These are phyloP conservation scores for Lathronympha strigana DNA, from an alignment of 2,888 invertebrate genomes.

Conservation along the genomic window DNA sequence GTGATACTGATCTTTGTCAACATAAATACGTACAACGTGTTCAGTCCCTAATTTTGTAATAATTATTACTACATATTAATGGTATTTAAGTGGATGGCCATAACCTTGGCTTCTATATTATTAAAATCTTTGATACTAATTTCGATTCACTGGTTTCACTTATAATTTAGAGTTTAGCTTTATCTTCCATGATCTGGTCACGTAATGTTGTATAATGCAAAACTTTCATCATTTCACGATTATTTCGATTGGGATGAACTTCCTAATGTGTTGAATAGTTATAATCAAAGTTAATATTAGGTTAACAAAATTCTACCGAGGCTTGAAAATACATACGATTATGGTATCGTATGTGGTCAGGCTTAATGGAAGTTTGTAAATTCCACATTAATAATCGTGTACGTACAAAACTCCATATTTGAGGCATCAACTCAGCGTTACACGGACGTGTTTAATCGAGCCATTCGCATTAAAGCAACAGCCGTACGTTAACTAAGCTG, in stretches of 20 bases:
- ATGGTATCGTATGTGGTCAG: too few relatives aligned
- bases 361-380: constrained; percentile 11
- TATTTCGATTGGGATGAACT: background rate
- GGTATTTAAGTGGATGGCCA: background rate
- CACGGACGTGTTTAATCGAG: constrained; percentile 33
- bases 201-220: too few relatives aligned
- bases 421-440: constrained; percentile 14
- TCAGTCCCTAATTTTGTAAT: constrained; percentile 15
- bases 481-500: constrained; percentile 38
- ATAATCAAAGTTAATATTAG: too few relatives aligned
- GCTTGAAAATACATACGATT: too few relatives aligned
- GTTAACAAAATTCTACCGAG: too few relatives aligned
- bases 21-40: constrained; percentile 15
- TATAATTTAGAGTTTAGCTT: background rate
- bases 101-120: background rate
- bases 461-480: constrained; percentile 37
- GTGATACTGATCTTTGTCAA: constrained; percentile 24
- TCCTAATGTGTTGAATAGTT: too few relatives aligned
- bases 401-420: constrained; percentile 26
- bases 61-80: background rate
- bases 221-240: too few relatives aligned
- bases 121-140: background rate
- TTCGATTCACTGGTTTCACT: too few relatives aligned
- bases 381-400: constrained; percentile 6
- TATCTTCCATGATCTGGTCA: too few relatives aligned